Base-by-base conservation (phyloP, 1,140 invertebrate genomes). In the Drosophila hydei region DNA sequence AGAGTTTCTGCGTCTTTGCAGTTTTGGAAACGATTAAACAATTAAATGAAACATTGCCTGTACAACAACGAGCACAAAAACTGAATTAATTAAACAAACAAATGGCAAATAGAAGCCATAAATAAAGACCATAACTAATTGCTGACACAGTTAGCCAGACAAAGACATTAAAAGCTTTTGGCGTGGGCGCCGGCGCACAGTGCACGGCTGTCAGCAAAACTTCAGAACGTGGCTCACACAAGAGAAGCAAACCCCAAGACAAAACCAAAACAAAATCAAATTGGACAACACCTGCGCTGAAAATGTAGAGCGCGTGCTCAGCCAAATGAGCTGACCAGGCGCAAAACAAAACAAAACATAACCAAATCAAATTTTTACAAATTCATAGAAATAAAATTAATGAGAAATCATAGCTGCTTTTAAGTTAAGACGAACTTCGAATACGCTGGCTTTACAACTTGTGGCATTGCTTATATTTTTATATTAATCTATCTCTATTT, bases 141-240 rank as follows among this genome's bases (percentile, higher is more conserved):
- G 81, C 81, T 87, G 81, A 88, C 81, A 87, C 81, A 85, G 81
- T 85, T 87, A 64, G 73, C 74, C 45, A 77, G 81, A 81, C 81
- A 85, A 85, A 65, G 64, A 79, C 75, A 69, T 61, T 79, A 75
- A 70, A 75, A 58, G 61, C 60, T 68, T 25, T 58, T 87, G 60
- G 59, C 61, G 81, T 87, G 81, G 81, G 81, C 83, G 81, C 77
- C 79, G 50, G 50, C 63, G 48, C 63, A 51, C 62, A 33, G 38
- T 21, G 12, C 45, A 19, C 45, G 27, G 72, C 67, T 79, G 76
- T 79, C 79, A 84, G 72, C 67, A 81, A 78, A 80, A 77, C 55
- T 63, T 77, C 77, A 68, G 65, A 79, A 70, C 51, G 60, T 69
- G 68, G 68, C 62, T 56, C 42, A 21, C 38, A 70, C 21, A 50